phyloP scores from a whole-genome alignment of 2,888 invertebrate genomes.

The Pelosia muscerda region DNA sequence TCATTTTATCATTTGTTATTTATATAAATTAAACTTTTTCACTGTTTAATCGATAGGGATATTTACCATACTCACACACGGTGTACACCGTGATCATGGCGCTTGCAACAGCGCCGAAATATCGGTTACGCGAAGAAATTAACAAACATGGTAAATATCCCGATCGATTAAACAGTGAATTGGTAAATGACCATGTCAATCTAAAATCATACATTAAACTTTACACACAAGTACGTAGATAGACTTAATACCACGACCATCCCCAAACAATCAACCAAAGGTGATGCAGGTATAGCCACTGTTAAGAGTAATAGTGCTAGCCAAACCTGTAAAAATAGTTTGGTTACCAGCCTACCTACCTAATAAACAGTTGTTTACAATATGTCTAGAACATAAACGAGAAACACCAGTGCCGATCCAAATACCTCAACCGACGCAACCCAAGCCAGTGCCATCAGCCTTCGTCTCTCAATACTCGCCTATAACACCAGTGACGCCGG shows the following conservation, averaged over 20 bases:
- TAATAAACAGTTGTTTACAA: background rate
- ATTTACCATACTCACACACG: no score
- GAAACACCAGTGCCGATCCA: slow-evolving; percentile 44
- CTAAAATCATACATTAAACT: no score
- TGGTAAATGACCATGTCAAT: no score
- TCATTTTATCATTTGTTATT: background rate
- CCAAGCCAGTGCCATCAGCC: slow-evolving; percentile 35
- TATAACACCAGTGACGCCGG: slow-evolving; percentile 18
- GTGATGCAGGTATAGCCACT: background rate
- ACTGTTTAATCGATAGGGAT: no score
- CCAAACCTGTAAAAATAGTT: background rate
- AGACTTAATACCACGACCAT: background rate
- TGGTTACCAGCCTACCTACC: no score
- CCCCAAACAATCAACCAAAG: background rate
- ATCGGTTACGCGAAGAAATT: no score
- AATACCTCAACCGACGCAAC: slow-evolving; percentile 28
- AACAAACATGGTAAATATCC: no score
- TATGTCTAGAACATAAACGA: slow-evolving; percentile 38
- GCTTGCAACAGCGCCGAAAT: no score
- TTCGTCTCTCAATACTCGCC: slow-evolving; percentile 28
- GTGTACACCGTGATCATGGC: no score
- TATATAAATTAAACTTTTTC: no score
- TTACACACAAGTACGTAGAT: background rate
- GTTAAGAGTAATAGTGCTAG: no score
- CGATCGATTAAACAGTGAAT: no score